These are phyloP conservation scores for Forbesichthys papilliferus DNA, from an alignment of 2,113 vertebrate species.

Conservation along the genomic window DNA sequence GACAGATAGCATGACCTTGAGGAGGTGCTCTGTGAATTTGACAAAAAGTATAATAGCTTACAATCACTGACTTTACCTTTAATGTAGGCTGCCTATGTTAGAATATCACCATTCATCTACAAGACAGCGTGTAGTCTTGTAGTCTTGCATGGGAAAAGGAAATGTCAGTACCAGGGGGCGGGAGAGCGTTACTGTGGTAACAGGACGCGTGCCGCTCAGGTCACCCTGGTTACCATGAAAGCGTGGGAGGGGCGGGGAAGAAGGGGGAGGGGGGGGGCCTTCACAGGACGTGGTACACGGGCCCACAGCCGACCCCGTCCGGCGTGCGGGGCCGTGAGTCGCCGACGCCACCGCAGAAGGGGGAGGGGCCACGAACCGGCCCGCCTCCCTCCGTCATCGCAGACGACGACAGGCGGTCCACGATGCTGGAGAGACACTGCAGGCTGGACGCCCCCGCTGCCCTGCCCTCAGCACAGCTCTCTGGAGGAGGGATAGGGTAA, in stretches of 20 bases:
- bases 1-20: too few relatives aligned
- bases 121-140: too few relatives aligned
- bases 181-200: too few relatives aligned
- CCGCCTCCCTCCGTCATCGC: conserved; percentile 60
- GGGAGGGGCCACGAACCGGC: conserved; percentile 70
- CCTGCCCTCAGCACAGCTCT: conserved; percentile 76
- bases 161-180: too few relatives aligned
- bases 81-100: too few relatives aligned
- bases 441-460: conserved; percentile 84
- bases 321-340: conserved; percentile 85
- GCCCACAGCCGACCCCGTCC: conserved; percentile 78
- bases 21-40: too few relatives aligned
- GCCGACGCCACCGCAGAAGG: conserved; percentile 74
- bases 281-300: conserved; percentile 94
- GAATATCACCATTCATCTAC: too few relatives aligned
- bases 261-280: background rate
- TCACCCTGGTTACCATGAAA: background rate
- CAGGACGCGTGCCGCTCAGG: too few relatives aligned
- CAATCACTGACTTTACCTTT: too few relatives aligned
- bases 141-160: too few relatives aligned
- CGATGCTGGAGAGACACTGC: conserved; percentile 95
- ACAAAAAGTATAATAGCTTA: too few relatives aligned
- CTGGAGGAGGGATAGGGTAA: background rate
- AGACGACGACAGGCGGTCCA: conserved; percentile 87
- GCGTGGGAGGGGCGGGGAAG: too few relatives aligned